A percentile compares a stretch with the other conserved stretches of the same genome.
Evolutionary conservation across 2,888 invertebrate genomes (phyloP).

Genomic region (Blastobasis adustella): DNA sequence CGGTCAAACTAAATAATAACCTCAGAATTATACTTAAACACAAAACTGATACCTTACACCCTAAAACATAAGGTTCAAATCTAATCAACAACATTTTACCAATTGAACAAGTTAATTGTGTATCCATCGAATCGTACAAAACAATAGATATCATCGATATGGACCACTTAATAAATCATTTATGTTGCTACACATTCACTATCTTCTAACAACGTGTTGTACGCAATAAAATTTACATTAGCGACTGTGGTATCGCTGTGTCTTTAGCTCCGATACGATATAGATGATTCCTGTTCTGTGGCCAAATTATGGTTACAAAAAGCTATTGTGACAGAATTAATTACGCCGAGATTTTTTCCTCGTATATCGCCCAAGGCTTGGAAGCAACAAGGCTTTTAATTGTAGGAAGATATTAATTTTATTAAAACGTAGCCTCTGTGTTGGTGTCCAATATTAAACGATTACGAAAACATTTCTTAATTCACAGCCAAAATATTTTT

Average conservation of each 20-base stretch:
- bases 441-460: too few relatives aligned
- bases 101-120: conserved; percentile 6
- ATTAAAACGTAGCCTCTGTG: background rate
- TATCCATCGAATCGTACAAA: conserved; percentile 19
- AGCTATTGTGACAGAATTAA: conserved; percentile 4
- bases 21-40: background rate
- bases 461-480: too few relatives aligned
- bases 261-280: background rate
- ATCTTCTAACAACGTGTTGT: background rate
- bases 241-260: background rate
- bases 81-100: background rate
- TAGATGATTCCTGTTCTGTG: background rate
- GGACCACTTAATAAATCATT: conserved; percentile 39
- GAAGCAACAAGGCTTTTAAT: background rate
- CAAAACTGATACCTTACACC: background rate
- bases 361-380: background rate
- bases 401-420: background rate
- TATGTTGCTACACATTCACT: conserved; percentile 3
- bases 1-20: background rate
- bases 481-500: background rate
- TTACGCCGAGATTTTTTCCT: background rate
- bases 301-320: background rate
- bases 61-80: background rate
- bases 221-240: background rate
- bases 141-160: conserved; percentile 37